These are phyloP conservation scores for Adelosebastes latens DNA, from an alignment of 2,797 vertebrate species.

Conservation along the genomic window DNA sequence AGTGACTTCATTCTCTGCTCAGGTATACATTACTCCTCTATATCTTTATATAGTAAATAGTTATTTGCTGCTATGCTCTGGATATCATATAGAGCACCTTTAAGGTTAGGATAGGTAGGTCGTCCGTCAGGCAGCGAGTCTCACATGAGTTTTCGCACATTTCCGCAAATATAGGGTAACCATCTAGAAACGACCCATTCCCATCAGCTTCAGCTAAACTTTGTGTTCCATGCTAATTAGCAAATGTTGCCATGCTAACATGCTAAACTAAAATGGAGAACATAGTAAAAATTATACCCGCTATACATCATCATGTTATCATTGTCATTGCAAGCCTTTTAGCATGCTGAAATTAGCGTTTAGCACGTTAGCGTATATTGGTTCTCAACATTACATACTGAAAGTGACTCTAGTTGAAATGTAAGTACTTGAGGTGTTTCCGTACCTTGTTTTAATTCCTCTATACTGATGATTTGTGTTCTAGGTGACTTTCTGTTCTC, in stretches of 20 bases:
- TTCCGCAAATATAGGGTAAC: too few species aligned
- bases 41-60: too few species aligned
- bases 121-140: too few species aligned
- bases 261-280: background rate
- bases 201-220: background rate
- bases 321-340: background rate
- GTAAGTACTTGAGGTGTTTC: background rate
- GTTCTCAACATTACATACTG: background rate
- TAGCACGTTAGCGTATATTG: background rate
- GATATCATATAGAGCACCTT: too few species aligned
- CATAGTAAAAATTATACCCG: background rate
- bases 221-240: background rate
- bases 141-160: too few species aligned
- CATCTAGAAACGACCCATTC: too few species aligned
- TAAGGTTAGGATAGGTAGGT: too few species aligned
- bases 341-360: background rate
- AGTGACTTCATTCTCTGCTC: too few species aligned
- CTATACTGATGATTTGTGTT: background rate
- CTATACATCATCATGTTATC: background rate
- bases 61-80: too few species aligned
- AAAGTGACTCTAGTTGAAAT: background rate
- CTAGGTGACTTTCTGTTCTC: background rate
- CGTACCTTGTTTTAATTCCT: background rate
- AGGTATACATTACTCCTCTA: too few species aligned
- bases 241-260: background rate